Evolutionary conservation across 2,113 vertebrate genomes (phyloP), one percentile per base, ranked within the genome.

Genomic region (Podiceps cristatus): DNA sequence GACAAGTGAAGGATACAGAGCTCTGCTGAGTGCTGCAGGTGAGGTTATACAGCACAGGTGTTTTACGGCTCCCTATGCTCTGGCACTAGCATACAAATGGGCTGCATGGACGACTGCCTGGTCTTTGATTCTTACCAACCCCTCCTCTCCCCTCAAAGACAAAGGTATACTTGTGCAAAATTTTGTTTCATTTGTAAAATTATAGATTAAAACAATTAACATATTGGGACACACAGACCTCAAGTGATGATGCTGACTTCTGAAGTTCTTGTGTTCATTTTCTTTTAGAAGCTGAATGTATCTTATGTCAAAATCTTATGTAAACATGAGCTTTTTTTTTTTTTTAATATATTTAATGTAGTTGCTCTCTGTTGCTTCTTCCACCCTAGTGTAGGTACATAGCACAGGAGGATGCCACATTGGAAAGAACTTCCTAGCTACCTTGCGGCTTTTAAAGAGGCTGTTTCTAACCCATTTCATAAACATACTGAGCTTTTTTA

Each of bases 391-490:
- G 37, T 40, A 69, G 53, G 27, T 77, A 56, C 5, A 25, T 7
- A 72, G n/a, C 29, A 37, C 3, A 11, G 16, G 53, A 81, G 13
- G 33, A 50, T 63, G 20, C 14, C 29, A 67, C 16, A 6, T 47
- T 84, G 35, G 49, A 64, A 88, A 88, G 49, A 47, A 58, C 13
- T 77, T 93, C 20, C 5, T 63, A 1, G 35, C 23, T 88, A 14
- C 22, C 15, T 67, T 63, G 28, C 0, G 0, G 5, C 6, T 86
- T 86, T 33, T 11, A 31, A 72, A 42, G 55, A 55, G 52, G 15
- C 49, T 42, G 1, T 69, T 29, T 86, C 58, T 60, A 91, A 72
- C 53, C 42, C 22, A 74, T 44, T 60, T 83, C 22, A 40, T 50
- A 53, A 89, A 14, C 18, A 58, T 42, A 80, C 8, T 0, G 1